Percentiles rank a stretch among this genome's conserved stretches.
phyloP scores from a whole-genome alignment of 2,888 invertebrate genomes.

The Isoperla grammatica region DNA sequence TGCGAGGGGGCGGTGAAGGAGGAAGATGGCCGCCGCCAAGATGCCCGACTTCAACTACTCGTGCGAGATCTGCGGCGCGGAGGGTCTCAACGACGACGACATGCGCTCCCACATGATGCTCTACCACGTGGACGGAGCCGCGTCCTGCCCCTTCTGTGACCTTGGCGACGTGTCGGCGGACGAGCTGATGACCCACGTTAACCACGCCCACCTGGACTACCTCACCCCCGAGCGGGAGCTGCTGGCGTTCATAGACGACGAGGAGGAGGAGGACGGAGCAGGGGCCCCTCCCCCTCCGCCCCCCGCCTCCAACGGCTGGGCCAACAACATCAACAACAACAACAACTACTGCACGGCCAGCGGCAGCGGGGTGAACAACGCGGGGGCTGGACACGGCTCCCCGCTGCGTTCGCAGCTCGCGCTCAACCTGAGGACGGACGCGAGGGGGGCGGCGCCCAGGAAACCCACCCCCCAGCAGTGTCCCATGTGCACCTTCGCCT shows the following conservation, averaged over 20 bases:
- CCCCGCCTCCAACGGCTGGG: slow-evolving; percentile 30
- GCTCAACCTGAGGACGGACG: slow-evolving; percentile 52
- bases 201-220: slow-evolving; percentile 78
- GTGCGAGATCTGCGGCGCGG: slow-evolving; percentile 82
- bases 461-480: slow-evolving; percentile 49
- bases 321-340: slow-evolving; percentile 42
- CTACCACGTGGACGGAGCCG: slow-evolving; percentile 71
- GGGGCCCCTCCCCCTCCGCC: slow-evolving; percentile 4
- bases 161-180: slow-evolving; percentile 62
- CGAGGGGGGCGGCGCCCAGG: slow-evolving; percentile 39
- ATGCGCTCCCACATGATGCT: slow-evolving; percentile 73
- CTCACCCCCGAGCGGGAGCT: slow-evolving; percentile 72
- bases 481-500: slow-evolving; percentile 70
- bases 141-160: slow-evolving; percentile 78
- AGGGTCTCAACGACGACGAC: slow-evolving; percentile 70
- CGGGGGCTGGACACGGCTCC: slow-evolving; percentile 59
- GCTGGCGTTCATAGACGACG: slow-evolving; percentile 71
- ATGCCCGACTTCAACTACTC: slow-evolving; percentile 55
- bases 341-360: slow-evolving; percentile 36
- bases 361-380: slow-evolving; percentile 34
- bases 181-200: slow-evolving; percentile 73
- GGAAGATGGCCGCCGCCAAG: slow-evolving; percentile 51
- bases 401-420: slow-evolving; percentile 66
- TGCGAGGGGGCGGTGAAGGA: too few species aligned
- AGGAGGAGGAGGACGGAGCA: slow-evolving; percentile 44